Evolutionary conservation across 2,113 vertebrate species (phyloP).

Genomic region (Heterochromis multidens): DNA sequence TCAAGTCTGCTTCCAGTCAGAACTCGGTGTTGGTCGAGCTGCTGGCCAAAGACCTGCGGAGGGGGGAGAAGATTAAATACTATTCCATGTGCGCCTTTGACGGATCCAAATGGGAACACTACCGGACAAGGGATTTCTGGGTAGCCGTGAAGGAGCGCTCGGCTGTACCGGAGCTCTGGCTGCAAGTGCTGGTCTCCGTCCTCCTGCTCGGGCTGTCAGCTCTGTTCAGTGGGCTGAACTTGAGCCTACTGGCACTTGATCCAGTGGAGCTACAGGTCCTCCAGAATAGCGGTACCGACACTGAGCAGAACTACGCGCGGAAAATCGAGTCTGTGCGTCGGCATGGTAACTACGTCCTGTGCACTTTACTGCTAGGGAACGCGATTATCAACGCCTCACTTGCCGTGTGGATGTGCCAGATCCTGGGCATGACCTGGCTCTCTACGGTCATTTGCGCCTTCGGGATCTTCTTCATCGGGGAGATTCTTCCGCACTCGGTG

Average conservation of each 20-base stretch:
- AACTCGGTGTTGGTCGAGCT: constrained; percentile 88
- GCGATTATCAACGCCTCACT: constrained; percentile 89
- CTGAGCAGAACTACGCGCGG: constrained; percentile 87
- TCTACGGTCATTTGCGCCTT: constrained; percentile 86
- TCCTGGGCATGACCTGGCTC: constrained; percentile 85
- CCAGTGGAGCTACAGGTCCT: constrained; percentile 93
- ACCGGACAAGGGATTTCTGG: constrained; percentile 85
- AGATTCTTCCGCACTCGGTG: constrained; percentile 91
- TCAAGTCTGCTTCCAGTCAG: constrained; percentile 80
- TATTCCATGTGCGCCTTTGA: constrained; percentile 92
- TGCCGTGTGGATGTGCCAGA: constrained; percentile 89
- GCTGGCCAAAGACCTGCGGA: constrained; percentile 84
- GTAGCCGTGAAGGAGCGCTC: constrained; percentile 76
- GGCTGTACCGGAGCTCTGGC: constrained; percentile 76
- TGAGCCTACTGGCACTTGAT: constrained; percentile 90
- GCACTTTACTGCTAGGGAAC: constrained; percentile 88
- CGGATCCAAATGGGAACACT: constrained; percentile 87
- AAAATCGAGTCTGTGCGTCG: constrained; percentile 89
- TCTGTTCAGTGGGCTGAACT: constrained; percentile 88
- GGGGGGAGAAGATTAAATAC: constrained; percentile 81
- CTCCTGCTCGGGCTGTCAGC: constrained; percentile 85
- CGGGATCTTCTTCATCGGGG: constrained; percentile 89
- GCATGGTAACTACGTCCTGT: constrained; percentile 90
- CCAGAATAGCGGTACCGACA: constrained; percentile 90
- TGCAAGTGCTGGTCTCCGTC: constrained; percentile 82